phyloP scores from a whole-genome alignment of 2,113 vertebrate species.

The Hypanus sabinus region DNA sequence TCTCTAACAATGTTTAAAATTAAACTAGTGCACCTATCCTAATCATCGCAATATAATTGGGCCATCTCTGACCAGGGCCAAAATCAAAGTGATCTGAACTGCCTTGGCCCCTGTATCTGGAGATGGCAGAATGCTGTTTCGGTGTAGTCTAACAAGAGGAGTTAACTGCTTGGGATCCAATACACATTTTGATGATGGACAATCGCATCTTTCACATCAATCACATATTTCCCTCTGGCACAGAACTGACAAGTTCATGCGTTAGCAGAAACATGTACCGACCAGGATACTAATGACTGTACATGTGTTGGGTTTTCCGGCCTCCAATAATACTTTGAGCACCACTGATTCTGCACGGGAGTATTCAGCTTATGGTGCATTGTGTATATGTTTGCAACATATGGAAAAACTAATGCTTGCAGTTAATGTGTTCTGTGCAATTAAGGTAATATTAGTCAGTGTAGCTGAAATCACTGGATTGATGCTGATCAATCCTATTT shows the following conservation, averaged over 20 bases:
- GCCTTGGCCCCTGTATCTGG: not conserved
- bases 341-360: not conserved
- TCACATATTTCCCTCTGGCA: not conserved
- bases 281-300: not conserved
- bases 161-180: not conserved
- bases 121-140: not conserved
- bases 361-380: not conserved
- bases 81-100: not conserved
- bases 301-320: not conserved
- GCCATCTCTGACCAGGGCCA: not conserved
- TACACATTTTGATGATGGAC: not conserved
- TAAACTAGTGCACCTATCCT: not conserved
- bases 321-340: not conserved
- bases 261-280: not conserved
- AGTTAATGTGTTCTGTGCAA: not conserved
- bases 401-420: not conserved
- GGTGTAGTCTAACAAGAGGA: not conserved
- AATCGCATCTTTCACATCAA: not conserved
- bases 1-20: not conserved
- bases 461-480: not conserved
- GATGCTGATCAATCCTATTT: not conserved
- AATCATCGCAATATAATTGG: not conserved
- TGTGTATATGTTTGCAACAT: not conserved
- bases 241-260: not conserved
- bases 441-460: not conserved